Evolutionary conservation across 2,888 invertebrate genomes (phyloP), one percentile per base, ranked within the genome.

Genomic region (Tribolium freemani): DNA sequence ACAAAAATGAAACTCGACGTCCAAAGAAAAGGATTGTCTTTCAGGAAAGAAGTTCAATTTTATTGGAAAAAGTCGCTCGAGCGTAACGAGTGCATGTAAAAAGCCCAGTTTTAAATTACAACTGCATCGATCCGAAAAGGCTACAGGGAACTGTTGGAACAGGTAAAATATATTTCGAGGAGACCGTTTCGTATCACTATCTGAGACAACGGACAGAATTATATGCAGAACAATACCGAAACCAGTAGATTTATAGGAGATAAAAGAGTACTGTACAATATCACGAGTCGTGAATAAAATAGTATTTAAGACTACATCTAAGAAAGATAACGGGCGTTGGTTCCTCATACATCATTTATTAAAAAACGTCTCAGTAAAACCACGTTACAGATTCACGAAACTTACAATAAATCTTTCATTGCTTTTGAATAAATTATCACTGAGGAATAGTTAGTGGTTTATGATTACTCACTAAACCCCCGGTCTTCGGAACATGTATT

Each of bases 21-120:
- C 30, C 30, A 26, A 64, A n/a, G 48, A 57, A 71, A 70, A 50
- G 54, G 44, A 61, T 63, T 64, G 64, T 71, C 46, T 53, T 69
- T 26, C 11, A 16, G 8, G 16, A 9, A 53, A 53, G 26, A 16
- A 21, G 26, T 26, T 53, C 48, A 13, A 48, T 38, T 38, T 8
- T 38, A 2, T 38, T 38, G n/a, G 48, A 48, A 48, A 48, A 48
- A 53, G 11, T 10, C 54, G 44, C 3, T 66, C 44, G 38, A 54
- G 38, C 45, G 38, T 53, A 66, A 66, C 3, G 20, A 54, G 45
- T 44, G 38, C 58, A 58, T 58, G 13, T 44, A 58, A 44, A 56
- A 58, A 38, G 44, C 20, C 6, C 58, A 58, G 21, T 58, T 58
- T 58, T 11, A 56, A 56, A 56, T 56, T 26, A 56, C 56, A 26